Base-by-base conservation (phyloP, 1,140 invertebrate genomes). In the Globodera ellingtonae region DNA sequence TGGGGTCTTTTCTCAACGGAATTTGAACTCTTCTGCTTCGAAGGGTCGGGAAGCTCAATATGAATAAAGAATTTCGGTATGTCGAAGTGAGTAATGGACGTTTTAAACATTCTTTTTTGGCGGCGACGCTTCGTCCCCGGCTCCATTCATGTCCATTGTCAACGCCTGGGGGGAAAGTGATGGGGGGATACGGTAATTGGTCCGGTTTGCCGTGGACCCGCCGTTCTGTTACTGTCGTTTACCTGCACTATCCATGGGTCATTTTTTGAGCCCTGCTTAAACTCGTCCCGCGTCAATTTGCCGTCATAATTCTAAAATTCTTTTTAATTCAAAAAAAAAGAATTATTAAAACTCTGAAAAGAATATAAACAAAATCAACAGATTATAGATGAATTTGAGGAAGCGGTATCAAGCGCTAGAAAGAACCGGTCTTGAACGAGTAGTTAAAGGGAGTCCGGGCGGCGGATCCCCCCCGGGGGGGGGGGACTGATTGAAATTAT, bases 171-270 rank as follows among this genome's bases (percentile, higher is more conserved):
- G 46, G 6, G 13, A 4, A 35, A 67, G 7, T 7, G 7, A 2
- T 3, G 66, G 13, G 1, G 3, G 59, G 13, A 15, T 21, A 21
- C 59, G 59, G 13, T 21, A 21, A 65, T 65, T 65, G 13, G 13
- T 21, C 59, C 59, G 21, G 21, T 21, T 35, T 2, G 35, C 0
- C 35, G 35, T 35, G 35, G 35, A 35, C 35, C 35, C 35, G 35
- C 35, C 35, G 3, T 35, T 35, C 35, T 35, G 35, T 35, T 35
- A 3, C 3, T 35, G 35, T 35, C 35, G 0, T 52, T 69, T 9
- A 70, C 91, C 82, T 91, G 91, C 5, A 91, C 90, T 46, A 91
- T 91, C 85, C 90, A 91, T 13, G 91, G 90, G 76, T 91, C 91
- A 78, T 90, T 90, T 85, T 91, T 91, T 65, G 90, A 91, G 9